phyloP scores from a whole-genome alignment of 1,140 invertebrate genomes.

The Lordiphosa mommai region DNA sequence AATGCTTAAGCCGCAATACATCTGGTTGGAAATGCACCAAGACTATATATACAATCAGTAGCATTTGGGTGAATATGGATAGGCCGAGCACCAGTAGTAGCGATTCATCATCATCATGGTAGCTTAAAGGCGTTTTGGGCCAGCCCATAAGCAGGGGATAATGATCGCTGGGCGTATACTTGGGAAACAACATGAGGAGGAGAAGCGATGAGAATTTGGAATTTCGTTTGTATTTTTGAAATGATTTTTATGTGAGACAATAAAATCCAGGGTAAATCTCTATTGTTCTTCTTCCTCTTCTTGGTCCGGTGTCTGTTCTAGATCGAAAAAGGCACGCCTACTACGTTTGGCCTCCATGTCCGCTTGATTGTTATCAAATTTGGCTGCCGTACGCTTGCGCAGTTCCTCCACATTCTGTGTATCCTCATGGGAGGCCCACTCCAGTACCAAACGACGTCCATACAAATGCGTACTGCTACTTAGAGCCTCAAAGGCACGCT shows the following conservation, averaged over 20 bases:
- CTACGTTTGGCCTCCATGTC: conserved; percentile 48
- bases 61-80: conserved; percentile 24
- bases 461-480: conserved; percentile 98
- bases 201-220: conserved; percentile 9
- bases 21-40: conserved; percentile 24
- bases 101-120: conserved; percentile 17
- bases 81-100: conserved; percentile 21
- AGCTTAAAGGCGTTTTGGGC: neutral
- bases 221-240: conserved; percentile 5
- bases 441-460: conserved; percentile 94
- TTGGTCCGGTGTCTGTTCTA: conserved; percentile 20
- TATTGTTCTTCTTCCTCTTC: conserved; percentile 46
- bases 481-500: conserved; percentile 95
- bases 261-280: too few relatives aligned
- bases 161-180: neutral
- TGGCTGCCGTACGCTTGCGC: conserved; percentile 89
- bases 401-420: conserved; percentile 89
- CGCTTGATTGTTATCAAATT: conserved; percentile 36
- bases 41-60: conserved; percentile 29
- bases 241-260: too few relatives aligned
- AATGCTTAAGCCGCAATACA: conserved; percentile 16
- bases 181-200: neutral
- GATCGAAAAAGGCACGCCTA: conserved; percentile 57
- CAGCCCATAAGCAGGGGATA: neutral
- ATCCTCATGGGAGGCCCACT: conserved; percentile 93